Evolutionary conservation across 2,888 invertebrate species (phyloP).

Genomic region (Ormyrus nitidulus): DNA sequence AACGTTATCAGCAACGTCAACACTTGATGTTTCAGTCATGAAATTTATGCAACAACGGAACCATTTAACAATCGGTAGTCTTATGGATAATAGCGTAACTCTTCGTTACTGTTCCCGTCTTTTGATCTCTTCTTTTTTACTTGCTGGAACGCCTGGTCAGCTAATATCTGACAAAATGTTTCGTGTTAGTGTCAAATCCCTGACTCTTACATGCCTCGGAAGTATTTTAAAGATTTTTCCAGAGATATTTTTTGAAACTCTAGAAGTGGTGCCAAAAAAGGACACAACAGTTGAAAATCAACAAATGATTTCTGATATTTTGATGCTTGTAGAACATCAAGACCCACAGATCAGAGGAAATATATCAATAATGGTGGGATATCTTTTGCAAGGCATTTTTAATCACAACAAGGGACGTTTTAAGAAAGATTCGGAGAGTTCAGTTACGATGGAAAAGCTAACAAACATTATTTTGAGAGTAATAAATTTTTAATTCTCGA

Average conservation of each 20-base stretch:
- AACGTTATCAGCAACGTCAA: conserved; percentile 62
- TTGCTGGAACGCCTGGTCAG: conserved; percentile 80
- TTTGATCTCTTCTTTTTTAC: conserved; percentile 84
- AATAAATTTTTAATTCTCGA: conserved; percentile 36
- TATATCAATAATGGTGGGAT: conserved; percentile 82
- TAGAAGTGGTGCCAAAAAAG: conserved; percentile 70
- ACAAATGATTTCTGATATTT: conserved; percentile 84
- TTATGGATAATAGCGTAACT: conserved; percentile 81
- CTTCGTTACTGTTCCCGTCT: conserved; percentile 85
- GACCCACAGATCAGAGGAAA: conserved; percentile 91
- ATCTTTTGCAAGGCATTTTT: conserved; percentile 76
- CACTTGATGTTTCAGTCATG: conserved; percentile 50
- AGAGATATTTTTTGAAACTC: conserved; percentile 80
- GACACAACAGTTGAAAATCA: conserved; percentile 63
- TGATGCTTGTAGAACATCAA: conserved; percentile 83
- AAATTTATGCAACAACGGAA: conserved; percentile 67
- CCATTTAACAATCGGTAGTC: conserved; percentile 82
- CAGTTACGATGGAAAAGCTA: conserved; percentile 76
- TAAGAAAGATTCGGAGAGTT: background rate
- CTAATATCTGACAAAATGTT: conserved; percentile 85
- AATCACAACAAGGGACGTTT: conserved; percentile 7
- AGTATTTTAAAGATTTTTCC: conserved; percentile 86
- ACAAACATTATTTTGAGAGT: conserved; percentile 79
- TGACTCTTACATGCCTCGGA: conserved; percentile 88
- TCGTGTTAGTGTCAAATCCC: conserved; percentile 92